A percentile compares a stretch with the other conserved stretches of the same genome.
Evolutionary conservation across 1,140 invertebrate species (phyloP).

Genomic region (Magallana gigas): DNA sequence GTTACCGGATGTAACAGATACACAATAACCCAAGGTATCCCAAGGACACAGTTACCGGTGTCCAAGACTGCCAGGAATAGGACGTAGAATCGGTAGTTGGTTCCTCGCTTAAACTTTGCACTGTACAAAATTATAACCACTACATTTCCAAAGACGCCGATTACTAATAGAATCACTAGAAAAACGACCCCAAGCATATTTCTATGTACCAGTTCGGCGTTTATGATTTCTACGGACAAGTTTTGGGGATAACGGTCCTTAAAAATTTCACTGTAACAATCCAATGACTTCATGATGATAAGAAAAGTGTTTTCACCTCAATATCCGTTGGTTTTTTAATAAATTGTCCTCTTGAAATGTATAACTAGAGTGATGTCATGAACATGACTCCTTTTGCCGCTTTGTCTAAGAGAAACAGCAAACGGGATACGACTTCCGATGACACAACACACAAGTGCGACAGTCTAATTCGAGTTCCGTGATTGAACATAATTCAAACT

Average conservation of each 20-base stretch:
- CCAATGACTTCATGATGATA: neutral
- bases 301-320: no score
- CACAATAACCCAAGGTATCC: conserved; percentile 48
- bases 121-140: conserved; percentile 41
- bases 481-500: no score
- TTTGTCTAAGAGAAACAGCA: neutral
- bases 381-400: no score
- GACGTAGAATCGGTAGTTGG: conserved; percentile 50
- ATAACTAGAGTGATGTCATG: no score
- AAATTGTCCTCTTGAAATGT: no score
- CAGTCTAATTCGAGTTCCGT: neutral
- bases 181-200: conserved; percentile 43
- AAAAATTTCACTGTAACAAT: neutral
- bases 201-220: conserved; percentile 5
- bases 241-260: neutral
- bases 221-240: conserved; percentile 10
- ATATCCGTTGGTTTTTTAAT: no score
- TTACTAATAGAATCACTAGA: conserved; percentile 21
- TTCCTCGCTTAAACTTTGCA: conserved; percentile 32
- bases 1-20: conserved; percentile 40
- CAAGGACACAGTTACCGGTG: conserved; percentile 45
- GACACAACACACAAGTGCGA: neutral
- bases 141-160: conserved; percentile 46
- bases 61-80: conserved; percentile 54
- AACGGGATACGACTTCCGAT: neutral